phyloP scores from a whole-genome alignment of 2,888 invertebrate genomes.

The Craniophora ligustri region DNA sequence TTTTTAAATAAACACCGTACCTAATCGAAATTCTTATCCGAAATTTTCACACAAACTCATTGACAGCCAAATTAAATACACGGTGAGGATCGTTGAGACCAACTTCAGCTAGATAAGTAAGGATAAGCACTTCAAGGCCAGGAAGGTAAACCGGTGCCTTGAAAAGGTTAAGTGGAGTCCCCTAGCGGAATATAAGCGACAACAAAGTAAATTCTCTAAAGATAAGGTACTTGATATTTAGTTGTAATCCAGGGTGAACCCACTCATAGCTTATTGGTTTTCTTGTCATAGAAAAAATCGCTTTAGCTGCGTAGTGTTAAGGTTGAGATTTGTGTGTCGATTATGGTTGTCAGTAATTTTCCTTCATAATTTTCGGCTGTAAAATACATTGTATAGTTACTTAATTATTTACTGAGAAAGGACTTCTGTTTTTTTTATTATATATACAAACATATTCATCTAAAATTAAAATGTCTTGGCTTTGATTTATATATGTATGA shows the following conservation, averaged over 20 bases:
- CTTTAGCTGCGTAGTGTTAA: not conserved
- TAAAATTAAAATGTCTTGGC: no score
- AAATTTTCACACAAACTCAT: slow-evolving; percentile 18
- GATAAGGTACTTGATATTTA: slow-evolving; percentile 56
- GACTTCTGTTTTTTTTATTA: no score
- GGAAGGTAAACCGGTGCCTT: slow-evolving; percentile 37
- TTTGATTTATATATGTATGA: no score
- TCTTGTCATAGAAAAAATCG: slow-evolving; percentile 6
- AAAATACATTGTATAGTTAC: slow-evolving; percentile 26
- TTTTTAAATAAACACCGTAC: no score
- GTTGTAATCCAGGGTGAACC: slow-evolving; percentile 47
- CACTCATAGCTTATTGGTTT: slow-evolving; percentile 48
- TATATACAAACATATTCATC: no score
- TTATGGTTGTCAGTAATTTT: slow-evolving; percentile 20
- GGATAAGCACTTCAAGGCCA: slow-evolving; percentile 40
- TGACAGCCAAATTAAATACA: slow-evolving; percentile 39
- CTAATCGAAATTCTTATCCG: not conserved
- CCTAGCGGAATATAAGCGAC: slow-evolving; percentile 44
- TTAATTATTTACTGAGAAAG: slow-evolving; percentile 9
- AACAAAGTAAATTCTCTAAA: slow-evolving; percentile 56
- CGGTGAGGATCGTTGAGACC: slow-evolving; percentile 26
- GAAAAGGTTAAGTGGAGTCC: slow-evolving; percentile 49
- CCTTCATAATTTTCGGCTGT: slow-evolving; percentile 26
- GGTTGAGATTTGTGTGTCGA: slow-evolving; percentile 9
- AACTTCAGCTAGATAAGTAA: slow-evolving; percentile 32